These are phyloP conservation scores for Aspidiotus rigidus DNA, from an alignment of 2,888 invertebrate species.

Conservation along the genomic window DNA sequence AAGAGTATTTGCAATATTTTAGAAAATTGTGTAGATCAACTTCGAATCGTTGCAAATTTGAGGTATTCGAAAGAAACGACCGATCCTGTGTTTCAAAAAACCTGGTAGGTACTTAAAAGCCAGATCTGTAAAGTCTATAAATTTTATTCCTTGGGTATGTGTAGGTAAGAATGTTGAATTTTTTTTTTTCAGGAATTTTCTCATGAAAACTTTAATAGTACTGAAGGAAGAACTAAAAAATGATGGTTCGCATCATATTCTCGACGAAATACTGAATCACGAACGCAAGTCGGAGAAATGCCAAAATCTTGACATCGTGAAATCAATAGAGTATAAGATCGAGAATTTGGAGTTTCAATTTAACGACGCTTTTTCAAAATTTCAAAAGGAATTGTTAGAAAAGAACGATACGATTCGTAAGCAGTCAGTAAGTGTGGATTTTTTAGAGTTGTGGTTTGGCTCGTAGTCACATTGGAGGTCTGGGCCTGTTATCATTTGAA, in stretches of 20 bases:
- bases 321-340: too few species aligned
- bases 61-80: not conserved
- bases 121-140: too few species aligned
- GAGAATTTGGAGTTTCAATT: not conserved
- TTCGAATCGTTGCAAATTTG: not conserved
- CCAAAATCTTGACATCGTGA: too few species aligned
- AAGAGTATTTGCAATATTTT: not conserved
- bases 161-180: not conserved
- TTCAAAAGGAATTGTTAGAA: not conserved
- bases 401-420: not conserved
- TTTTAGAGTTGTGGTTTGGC: not conserved
- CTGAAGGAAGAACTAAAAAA: not conserved
- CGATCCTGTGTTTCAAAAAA: too few species aligned
- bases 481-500: not conserved
- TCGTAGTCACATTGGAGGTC: not conserved
- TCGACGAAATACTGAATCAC: not conserved
- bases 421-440: not conserved
- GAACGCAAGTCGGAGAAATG: not conserved
- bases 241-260: not conserved
- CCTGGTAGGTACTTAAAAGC: too few species aligned
- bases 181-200: slow-evolving; percentile 1
- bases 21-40: slow-evolving; percentile 2
- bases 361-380: not conserved
- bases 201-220: not conserved
- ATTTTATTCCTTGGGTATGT: too few species aligned